Evolutionary conservation across 2,888 invertebrate genomes (phyloP).

Genomic region (Perizoma flavofasciatum): DNA sequence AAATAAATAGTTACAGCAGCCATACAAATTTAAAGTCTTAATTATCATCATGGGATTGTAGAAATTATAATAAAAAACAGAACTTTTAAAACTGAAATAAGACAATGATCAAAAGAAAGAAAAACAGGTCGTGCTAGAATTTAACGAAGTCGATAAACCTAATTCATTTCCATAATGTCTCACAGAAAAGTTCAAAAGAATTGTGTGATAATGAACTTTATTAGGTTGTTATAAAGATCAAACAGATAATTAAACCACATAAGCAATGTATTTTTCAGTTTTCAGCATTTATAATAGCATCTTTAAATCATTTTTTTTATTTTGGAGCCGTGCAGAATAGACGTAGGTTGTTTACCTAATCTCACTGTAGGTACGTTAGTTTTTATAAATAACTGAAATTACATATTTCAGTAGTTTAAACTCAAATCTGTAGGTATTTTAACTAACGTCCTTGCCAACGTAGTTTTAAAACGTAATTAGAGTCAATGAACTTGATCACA

Average conservation of each 20-base stretch:
- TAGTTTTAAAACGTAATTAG: constrained; percentile 20
- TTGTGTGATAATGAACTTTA: constrained; percentile 8
- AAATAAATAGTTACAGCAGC: too few relatives aligned
- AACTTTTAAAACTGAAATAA: constrained; percentile 1
- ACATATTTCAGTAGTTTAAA: not conserved
- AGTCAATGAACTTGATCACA: constrained; percentile 31
- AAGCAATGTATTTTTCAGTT: not conserved
- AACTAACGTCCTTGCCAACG: constrained; percentile 14
- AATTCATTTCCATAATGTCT: constrained; percentile 12
- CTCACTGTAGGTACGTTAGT: too few relatives aligned
- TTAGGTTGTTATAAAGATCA: constrained; percentile 1
- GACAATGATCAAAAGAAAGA: constrained; percentile 25
- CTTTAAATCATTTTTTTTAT: too few relatives aligned
- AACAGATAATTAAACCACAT: constrained; percentile 1
- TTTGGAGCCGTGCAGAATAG: too few relatives aligned
- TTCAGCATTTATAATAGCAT: too few relatives aligned
- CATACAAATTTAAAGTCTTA: too few relatives aligned
- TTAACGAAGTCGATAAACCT: constrained; percentile 20
- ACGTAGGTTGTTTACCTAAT: too few relatives aligned
- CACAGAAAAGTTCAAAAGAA: constrained; percentile 12
- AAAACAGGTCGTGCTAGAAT: constrained; percentile 2
- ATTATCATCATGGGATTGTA: too few relatives aligned
- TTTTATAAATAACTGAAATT: too few relatives aligned
- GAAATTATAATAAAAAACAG: too few relatives aligned
- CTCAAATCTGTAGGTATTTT: constrained; percentile 11